phyloP scores from a whole-genome alignment of 2,888 invertebrate genomes.

The Leptinotarsa rubiginosa region DNA sequence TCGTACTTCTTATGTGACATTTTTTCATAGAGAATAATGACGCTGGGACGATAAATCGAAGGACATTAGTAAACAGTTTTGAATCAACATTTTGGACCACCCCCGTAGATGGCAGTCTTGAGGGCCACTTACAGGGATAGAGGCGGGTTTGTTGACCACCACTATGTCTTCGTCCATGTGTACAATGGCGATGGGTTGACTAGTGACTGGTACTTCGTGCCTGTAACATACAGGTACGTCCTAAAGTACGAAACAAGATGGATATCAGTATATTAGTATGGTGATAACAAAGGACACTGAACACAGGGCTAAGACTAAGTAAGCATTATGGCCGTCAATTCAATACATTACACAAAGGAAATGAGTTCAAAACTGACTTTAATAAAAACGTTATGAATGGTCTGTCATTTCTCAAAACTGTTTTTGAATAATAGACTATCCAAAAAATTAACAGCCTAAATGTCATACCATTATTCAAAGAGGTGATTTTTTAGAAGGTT shows the following conservation, averaged over 20 bases:
- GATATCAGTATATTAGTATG: neutral
- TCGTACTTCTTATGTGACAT: too few relatives aligned
- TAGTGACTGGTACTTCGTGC: slow-evolving; percentile 99
- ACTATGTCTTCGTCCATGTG: slow-evolving; percentile 98
- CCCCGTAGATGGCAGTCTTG: slow-evolving; percentile 75
- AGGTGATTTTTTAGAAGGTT: too few relatives aligned
- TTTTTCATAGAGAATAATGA: too few relatives aligned
- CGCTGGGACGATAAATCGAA: too few relatives aligned
- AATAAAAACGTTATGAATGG: too few relatives aligned
- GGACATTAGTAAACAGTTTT: neutral
- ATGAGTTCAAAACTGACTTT: too few relatives aligned
- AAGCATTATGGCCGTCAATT: neutral
- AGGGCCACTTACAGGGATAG: slow-evolving; percentile 98
- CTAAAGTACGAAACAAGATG: slow-evolving; percentile 48
- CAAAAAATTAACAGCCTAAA: too few relatives aligned
- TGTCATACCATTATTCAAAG: too few relatives aligned
- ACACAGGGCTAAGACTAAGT: too few relatives aligned
- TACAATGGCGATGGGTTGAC: slow-evolving; percentile 96
- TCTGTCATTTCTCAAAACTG: too few relatives aligned
- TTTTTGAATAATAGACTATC: too few relatives aligned
- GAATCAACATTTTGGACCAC: slow-evolving; percentile 38
- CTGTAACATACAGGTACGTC: slow-evolving; percentile 74
- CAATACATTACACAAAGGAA: neutral
- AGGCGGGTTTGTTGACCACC: slow-evolving; percentile 99
- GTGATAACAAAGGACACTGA: neutral